Conservation (phyloP, 2,113 vertebrate genomes). For the Cariama cristata region DNA sequence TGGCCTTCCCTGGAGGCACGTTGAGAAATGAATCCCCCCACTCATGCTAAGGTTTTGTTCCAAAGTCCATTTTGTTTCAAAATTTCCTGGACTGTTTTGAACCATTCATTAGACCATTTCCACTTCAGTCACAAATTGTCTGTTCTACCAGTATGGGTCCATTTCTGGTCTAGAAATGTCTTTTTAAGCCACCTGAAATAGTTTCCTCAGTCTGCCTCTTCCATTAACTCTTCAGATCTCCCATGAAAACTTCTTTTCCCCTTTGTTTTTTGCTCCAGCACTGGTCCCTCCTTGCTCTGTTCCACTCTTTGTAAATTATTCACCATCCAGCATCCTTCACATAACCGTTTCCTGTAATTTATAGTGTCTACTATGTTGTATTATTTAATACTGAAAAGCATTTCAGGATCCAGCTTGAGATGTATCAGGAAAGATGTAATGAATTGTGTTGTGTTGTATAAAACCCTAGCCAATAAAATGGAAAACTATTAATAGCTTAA, state of each 20-base stretch:
- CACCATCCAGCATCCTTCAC: not conserved
- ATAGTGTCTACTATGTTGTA: slow-evolving; percentile 34
- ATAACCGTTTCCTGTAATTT: slow-evolving; percentile 30
- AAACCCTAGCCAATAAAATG: slow-evolving; percentile 11
- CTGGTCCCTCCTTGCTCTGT: not conserved
- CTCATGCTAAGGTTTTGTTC: not conserved
- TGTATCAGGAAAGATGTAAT: slow-evolving; percentile 22
- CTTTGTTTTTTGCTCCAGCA: not conserved
- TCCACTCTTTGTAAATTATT: slow-evolving; percentile 44
- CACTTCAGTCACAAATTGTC: not conserved
- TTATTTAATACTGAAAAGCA: slow-evolving; percentile 59
- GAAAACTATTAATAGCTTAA: slow-evolving; percentile 28
- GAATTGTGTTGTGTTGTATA: not conserved
- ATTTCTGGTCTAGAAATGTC: not conserved
- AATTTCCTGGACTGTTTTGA: not conserved
- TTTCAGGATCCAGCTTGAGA: slow-evolving; percentile 16
- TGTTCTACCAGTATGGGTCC: not conserved
- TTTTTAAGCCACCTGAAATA: not conserved
- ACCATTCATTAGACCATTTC: not conserved
- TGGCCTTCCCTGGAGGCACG: not conserved
- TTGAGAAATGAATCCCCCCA: not conserved
- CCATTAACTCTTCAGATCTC: not conserved
- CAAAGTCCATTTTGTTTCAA: not conserved
- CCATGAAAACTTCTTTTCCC: not conserved
- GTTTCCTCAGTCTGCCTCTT: not conserved